Percentiles rank a stretch among this genome's conserved stretches.
These are phyloP conservation scores for Ips typographus DNA, from an alignment of 1,140 invertebrate species.

Conservation along the genomic window DNA sequence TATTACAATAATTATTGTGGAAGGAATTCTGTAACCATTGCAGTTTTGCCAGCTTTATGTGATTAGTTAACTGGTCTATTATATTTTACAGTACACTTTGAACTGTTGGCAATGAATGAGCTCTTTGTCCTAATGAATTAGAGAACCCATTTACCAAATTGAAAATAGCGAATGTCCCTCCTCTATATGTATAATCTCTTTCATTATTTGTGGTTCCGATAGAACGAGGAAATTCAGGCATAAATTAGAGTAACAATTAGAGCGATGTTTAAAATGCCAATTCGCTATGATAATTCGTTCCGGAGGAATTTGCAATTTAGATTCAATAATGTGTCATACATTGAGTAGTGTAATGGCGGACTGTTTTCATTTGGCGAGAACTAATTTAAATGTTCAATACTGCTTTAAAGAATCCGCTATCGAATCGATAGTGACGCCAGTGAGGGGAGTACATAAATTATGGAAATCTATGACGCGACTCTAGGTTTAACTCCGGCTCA, in stretches of 20 bases:
- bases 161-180: background rate
- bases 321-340: constrained; percentile 5
- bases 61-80: no score
- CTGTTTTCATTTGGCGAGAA: background rate
- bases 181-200: background rate
- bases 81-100: no score
- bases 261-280: constrained; percentile 5
- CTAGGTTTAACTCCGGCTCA: constrained; percentile 15
- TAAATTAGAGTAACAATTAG: constrained; percentile 1
- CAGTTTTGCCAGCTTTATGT: no score
- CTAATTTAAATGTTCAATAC: constrained; percentile 7
- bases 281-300: background rate
- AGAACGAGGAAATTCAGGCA: background rate
- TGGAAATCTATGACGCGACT: constrained; percentile 27
- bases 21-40: no score
- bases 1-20: no score
- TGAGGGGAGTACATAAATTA: constrained; percentile 20
- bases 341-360: background rate
- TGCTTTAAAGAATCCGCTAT: background rate
- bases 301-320: constrained; percentile 1
- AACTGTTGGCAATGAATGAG: no score
- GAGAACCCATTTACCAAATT: no score
- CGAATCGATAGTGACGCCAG: constrained; percentile 11
- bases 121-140: no score
- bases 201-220: background rate